Conservation (phyloP, 2,797 vertebrate species). For the Labroides dimidiatus region DNA sequence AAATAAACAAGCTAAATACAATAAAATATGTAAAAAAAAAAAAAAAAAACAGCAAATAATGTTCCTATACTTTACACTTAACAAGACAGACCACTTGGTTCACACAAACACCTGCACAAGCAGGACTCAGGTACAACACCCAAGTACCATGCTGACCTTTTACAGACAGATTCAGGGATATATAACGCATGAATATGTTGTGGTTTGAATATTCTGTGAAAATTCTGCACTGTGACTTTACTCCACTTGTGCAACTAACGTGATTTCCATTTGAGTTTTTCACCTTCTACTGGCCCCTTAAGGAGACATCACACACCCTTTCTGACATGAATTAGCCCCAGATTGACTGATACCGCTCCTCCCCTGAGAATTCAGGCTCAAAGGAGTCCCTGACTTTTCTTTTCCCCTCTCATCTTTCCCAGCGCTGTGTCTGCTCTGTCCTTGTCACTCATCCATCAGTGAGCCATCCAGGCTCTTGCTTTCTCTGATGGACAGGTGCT, state of each 20-base stretch:
- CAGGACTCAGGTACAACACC: no score
- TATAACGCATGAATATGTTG: no score
- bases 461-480: slow-evolving; percentile 73
- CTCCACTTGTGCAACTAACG: slow-evolving; percentile 84
- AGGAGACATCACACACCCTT: slow-evolving; percentile 84
- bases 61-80: no score
- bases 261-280: slow-evolving; percentile 93
- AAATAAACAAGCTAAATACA: no score
- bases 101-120: no score
- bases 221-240: no score
- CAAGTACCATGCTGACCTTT: no score
- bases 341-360: slow-evolving; percentile 87
- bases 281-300: slow-evolving; percentile 86
- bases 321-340: slow-evolving; percentile 92
- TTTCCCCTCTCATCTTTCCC: slow-evolving; percentile 17
- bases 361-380: slow-evolving; percentile 76
- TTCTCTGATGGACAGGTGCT: slow-evolving; percentile 75
- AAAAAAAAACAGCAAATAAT: no score
- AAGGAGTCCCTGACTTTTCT: slow-evolving; percentile 53
- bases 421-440: slow-evolving; percentile 46
- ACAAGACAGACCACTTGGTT: no score
- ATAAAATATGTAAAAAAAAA: no score
- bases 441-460: slow-evolving; percentile 84
- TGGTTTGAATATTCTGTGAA: no score
- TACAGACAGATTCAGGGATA: no score